phyloP scores from a whole-genome alignment of 2,113 vertebrate genomes.

The Pipa parva region DNA sequence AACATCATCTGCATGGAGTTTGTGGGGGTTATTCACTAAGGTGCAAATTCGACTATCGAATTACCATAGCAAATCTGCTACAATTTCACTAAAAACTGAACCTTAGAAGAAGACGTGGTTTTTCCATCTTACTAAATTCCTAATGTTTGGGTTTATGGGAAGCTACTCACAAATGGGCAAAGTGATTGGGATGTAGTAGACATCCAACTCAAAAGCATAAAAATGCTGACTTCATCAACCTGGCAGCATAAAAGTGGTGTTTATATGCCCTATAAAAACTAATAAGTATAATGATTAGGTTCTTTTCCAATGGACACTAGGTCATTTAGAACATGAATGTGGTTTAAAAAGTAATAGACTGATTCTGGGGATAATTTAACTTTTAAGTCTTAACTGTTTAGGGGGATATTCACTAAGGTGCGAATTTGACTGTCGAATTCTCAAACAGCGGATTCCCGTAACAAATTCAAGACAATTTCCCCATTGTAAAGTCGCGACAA shows the following conservation, averaged over 20 bases:
- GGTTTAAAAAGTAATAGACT: neutral
- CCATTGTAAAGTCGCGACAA: too few species aligned
- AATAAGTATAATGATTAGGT: slow-evolving; percentile 44
- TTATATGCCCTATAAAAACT: slow-evolving; percentile 51
- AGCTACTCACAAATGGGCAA: slow-evolving; percentile 18
- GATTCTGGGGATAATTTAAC: neutral
- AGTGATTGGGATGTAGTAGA: slow-evolving; percentile 27
- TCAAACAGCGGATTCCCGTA: too few species aligned
- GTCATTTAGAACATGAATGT: slow-evolving; percentile 29
- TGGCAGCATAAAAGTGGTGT: slow-evolving; percentile 35
- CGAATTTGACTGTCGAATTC: too few species aligned
- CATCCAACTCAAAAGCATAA: slow-evolving; percentile 45
- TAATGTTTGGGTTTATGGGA: slow-evolving; percentile 19
- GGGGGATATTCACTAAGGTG: too few species aligned
- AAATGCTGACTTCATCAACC: slow-evolving; percentile 36
- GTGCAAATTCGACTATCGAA: too few species aligned
- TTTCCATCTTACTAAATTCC: slow-evolving; percentile 23
- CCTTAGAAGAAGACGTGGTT: slow-evolving; percentile 8
- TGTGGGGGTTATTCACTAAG: too few species aligned
- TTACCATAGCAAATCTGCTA: too few species aligned
- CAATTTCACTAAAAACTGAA: slow-evolving; percentile 26
- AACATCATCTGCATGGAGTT: too few species aligned
- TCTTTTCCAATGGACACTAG: slow-evolving; percentile 46
- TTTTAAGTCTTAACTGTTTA: too few species aligned
- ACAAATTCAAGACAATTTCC: too few species aligned